Conservation (phyloP, 2,797 vertebrate species). For the Botia almorhae region DNA sequence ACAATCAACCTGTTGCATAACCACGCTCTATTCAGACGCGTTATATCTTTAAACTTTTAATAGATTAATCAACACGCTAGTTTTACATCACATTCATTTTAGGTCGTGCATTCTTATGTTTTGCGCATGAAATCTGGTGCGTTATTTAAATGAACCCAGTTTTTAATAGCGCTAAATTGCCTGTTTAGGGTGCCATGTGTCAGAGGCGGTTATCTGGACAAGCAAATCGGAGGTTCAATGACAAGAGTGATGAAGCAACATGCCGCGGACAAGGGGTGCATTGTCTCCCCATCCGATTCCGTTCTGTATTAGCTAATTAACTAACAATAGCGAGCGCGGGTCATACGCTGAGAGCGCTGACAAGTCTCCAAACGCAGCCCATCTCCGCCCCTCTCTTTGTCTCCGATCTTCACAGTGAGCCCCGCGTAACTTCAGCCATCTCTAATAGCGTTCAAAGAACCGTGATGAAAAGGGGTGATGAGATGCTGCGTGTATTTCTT, state of each 20-base stretch:
- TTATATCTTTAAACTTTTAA: background rate
- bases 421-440: conserved; percentile 1
- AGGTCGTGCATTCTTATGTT: background rate
- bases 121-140: background rate
- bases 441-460: background rate
- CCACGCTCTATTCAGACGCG: background rate
- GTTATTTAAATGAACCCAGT: background rate
- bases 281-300: conserved; percentile 40
- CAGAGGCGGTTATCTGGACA: background rate
- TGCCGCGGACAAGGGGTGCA: conserved; percentile 18
- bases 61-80: background rate
- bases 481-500: too few species aligned
- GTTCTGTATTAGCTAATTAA: conserved; percentile 41
- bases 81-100: background rate
- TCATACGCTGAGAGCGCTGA: background rate
- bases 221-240: conserved; percentile 23
- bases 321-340: conserved; percentile 24
- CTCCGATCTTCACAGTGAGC: conserved; percentile 6
- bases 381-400: conserved; percentile 42
- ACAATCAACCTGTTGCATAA: conserved; percentile 20
- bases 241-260: conserved; percentile 56
- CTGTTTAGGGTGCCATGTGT: background rate
- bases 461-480: background rate
- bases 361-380: conserved; percentile 42
- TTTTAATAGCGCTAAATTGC: background rate